Conservation (phyloP, 2,888 invertebrate genomes). For the Cheilosia grossa region DNA sequence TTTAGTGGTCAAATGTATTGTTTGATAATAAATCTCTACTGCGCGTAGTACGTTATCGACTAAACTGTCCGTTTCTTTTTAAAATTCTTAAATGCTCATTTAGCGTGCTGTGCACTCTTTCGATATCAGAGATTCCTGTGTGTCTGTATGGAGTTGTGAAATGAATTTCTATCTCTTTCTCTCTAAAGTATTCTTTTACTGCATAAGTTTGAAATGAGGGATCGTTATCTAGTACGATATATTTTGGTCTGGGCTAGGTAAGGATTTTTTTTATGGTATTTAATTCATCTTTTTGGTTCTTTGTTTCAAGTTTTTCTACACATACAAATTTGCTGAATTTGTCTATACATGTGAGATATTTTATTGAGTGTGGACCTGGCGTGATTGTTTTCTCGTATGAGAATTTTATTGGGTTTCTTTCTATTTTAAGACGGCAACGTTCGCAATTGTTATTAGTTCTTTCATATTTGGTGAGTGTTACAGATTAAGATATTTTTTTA, state of each 20-base stretch:
- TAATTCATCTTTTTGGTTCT: conserved; percentile 5
- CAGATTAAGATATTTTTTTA: too few species aligned
- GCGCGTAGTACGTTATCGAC: conserved; percentile 2
- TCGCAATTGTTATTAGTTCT: not conserved
- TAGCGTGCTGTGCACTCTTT: conserved; percentile 5
- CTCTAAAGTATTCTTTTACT: conserved; percentile 3
- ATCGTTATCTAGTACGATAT: conserved; percentile 23
- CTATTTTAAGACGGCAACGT: conserved; percentile 7
- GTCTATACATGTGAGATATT: conserved; percentile 27
- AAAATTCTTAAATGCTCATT: conserved; percentile 1
- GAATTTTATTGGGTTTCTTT: conserved; percentile 15
- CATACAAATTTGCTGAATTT: conserved; percentile 24
- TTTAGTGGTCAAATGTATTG: conserved; percentile 21
- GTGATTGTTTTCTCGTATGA: conserved; percentile 19
- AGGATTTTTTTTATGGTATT: too few species aligned
- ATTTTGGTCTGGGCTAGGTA: conserved; percentile 16
- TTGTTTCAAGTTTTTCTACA: conserved; percentile 24
- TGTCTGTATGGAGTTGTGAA: conserved; percentile 14
- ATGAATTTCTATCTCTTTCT: conserved; percentile 6
- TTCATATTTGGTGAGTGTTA: too few species aligned
- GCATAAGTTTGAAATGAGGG: conserved; percentile 5
- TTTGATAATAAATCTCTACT: conserved; percentile 13
- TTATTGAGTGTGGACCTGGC: not conserved
- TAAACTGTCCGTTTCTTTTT: conserved; percentile 19
- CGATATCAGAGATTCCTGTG: conserved; percentile 29